Conservation (phyloP, 2,888 invertebrate genomes). For the Dryobota labecula region DNA sequence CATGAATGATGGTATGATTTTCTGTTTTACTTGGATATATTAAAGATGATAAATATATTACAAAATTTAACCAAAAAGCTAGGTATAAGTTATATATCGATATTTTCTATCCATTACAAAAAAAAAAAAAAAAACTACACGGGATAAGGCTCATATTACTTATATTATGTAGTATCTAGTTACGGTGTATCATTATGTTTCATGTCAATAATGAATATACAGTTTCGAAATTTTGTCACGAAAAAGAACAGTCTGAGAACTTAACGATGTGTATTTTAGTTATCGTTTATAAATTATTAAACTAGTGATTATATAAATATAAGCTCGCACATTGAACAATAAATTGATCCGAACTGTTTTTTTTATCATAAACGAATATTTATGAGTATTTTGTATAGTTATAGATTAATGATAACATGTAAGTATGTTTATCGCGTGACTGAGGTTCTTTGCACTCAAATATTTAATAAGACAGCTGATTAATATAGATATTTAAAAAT, state of each 20-base stretch:
- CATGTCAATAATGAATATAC: conserved; percentile 45
- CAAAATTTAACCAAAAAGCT: conserved; percentile 58
- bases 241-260: conserved; percentile 35
- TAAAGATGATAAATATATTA: conserved; percentile 14
- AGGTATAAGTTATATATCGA: conserved; percentile 41
- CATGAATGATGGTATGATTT: background rate
- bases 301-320: conserved; percentile 33
- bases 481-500: conserved; percentile 11
- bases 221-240: conserved; percentile 47
- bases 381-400: conserved; percentile 34
- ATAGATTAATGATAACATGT: conserved; percentile 33
- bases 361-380: conserved; percentile 16
- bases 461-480: conserved; percentile 22
- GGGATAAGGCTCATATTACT: conserved; percentile 23
- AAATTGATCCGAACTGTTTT: conserved; percentile 16
- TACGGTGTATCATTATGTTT: conserved; percentile 20
- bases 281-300: conserved; percentile 24
- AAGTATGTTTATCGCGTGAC: conserved; percentile 34
- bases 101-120: background rate
- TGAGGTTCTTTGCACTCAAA: conserved; percentile 49
- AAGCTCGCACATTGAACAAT: conserved; percentile 53
- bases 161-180: conserved; percentile 11
- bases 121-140: conserved; percentile 11
- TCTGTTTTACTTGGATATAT: conserved; percentile 3
- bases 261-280: conserved; percentile 30